Percentiles rank a stretch among this genome's conserved stretches.
These are phyloP conservation scores for Tetrao urogallus DNA, from an alignment of 2,113 vertebrate species.

Conservation along the genomic window DNA sequence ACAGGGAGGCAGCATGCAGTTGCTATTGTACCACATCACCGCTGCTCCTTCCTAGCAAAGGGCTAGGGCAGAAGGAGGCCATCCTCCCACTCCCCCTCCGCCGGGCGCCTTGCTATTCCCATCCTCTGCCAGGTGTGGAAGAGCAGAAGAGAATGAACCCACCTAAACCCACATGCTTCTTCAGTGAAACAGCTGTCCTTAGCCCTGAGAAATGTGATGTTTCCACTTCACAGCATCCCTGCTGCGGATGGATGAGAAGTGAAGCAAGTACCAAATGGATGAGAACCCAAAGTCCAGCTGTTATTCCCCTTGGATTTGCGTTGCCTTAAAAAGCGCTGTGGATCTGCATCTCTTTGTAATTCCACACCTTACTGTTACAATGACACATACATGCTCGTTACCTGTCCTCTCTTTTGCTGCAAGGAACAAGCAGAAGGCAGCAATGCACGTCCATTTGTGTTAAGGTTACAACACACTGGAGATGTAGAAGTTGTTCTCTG, in stretches of 20 bases:
- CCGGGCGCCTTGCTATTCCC: not conserved
- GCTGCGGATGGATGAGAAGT: not conserved
- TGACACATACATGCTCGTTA: not conserved
- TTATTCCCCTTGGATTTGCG: not conserved
- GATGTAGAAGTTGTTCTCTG: not conserved
- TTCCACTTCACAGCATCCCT: not conserved
- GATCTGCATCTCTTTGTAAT: not conserved
- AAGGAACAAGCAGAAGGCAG: not conserved
- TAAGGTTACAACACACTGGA: not conserved
- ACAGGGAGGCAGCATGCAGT: not conserved
- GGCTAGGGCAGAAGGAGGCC: not conserved
- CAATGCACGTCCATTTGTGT: not conserved
- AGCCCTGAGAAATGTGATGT: not conserved
- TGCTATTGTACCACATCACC: accelerated
- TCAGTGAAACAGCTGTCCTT: not conserved
- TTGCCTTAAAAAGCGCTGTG: not conserved
- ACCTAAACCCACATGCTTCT: not conserved
- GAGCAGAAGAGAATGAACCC: not conserved
- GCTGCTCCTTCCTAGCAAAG: not conserved
- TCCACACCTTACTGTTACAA: not conserved
- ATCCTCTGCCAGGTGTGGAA: not conserved
- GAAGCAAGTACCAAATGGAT: not conserved
- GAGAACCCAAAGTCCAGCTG: not conserved
- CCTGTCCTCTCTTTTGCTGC: not conserved
- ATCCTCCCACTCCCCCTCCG: not conserved